Evolutionary conservation across 2,888 invertebrate genomes (phyloP), one percentile per base, ranked within the genome.

Genomic region (Mylabris sibirica): DNA sequence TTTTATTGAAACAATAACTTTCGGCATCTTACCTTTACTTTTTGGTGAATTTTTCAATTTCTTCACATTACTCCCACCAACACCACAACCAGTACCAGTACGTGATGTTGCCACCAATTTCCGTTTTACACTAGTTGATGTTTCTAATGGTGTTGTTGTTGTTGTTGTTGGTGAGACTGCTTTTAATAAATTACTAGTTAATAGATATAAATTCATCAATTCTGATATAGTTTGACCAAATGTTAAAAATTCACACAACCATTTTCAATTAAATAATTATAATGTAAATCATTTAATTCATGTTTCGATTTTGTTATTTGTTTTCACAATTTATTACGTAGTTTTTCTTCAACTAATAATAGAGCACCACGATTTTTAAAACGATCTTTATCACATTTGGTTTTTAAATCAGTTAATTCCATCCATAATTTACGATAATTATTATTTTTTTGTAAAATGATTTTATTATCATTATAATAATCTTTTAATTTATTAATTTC

Each of bases 281-380:
- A 78, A 49, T 49, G 20, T 63, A 91, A 75, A 0, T 87, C 85
- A 1, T 85, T 85, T 0, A 94, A 85, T 78, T 91, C 88, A 0
- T 87, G 87, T 82, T 94, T 93, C 49, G 94, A 89, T 84, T 92
- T 91, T 0, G 94, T 94, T 62, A 95, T 83, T 85, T 91, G 87
- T 72, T 85, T 92, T 41, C 89, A 88, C 11, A 95, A 88, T 9
- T 89, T 87, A 81, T 94, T 96, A n/a, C 96, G 86, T 78, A 95
- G 93, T 77, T 92, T 94, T 83, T 97, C 97, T 81, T 97, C 97
- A 64, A 90, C 89, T 1, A 97, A 85, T 6, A 97, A 85, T 74
- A 93, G 92, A 0, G 97, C 96, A 0, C 96, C 96, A 49, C 97
- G 89, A 84, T 97, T 96, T 76, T 94, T 92, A 80, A 91, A 95